Percentiles rank a stretch among this genome's conserved stretches.
Evolutionary conservation across 2,797 vertebrate species (phyloP).

Genomic region (Scolopax rusticola): DNA sequence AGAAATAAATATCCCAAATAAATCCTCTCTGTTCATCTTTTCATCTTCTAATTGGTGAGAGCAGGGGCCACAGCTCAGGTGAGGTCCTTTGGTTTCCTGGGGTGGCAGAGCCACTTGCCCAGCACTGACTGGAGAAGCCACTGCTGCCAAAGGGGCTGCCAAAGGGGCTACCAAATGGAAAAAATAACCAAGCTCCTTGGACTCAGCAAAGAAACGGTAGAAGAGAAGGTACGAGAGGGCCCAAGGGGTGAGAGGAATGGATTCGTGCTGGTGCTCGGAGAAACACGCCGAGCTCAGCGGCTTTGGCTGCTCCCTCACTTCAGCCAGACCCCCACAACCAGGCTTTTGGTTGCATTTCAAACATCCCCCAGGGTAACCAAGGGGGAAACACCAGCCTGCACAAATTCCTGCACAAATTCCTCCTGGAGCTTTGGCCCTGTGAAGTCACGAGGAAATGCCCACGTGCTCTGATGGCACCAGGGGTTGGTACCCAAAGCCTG

Average conservation of each 20-base stretch:
- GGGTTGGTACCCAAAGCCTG: background rate
- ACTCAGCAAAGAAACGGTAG: background rate
- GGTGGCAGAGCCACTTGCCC: background rate
- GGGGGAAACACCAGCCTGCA: background rate
- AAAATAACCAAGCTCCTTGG: background rate
- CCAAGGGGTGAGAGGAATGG: background rate
- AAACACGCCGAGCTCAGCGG: background rate
- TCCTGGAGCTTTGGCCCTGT: background rate
- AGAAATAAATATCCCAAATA: background rate
- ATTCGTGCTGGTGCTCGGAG: rapidly evolving
- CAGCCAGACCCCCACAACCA: background rate
- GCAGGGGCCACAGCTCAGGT: rapidly evolving
- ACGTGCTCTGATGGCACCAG: background rate
- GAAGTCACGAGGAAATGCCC: background rate
- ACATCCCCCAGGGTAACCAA: background rate
- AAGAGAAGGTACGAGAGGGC: background rate
- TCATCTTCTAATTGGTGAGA: background rate
- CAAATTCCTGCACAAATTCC: background rate
- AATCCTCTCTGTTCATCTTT: background rate
- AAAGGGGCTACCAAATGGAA: background rate
- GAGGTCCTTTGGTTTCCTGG: background rate
- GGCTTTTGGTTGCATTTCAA: background rate
- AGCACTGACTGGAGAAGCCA: background rate
- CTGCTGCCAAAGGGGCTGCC: background rate
- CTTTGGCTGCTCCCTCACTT: background rate